phyloP scores from a whole-genome alignment of 2,113 vertebrate species.

The Cynopterus brachyotis region DNA sequence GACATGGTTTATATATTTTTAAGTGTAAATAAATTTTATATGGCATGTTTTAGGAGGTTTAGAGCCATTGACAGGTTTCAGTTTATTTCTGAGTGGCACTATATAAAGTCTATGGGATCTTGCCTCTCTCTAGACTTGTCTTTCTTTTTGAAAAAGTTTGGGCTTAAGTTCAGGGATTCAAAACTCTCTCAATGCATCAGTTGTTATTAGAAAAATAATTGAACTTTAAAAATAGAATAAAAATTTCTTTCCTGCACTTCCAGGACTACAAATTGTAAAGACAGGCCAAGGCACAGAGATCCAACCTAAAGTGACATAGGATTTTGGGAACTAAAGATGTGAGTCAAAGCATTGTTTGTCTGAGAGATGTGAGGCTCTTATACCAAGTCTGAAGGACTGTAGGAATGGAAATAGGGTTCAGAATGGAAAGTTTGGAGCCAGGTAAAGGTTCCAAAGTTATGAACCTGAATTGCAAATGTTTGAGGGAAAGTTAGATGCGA shows the following conservation, averaged over 20 bases:
- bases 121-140: background rate
- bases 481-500: background rate
- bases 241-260: background rate
- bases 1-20: slow-evolving; percentile 52
- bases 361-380: background rate
- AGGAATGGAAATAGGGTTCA: background rate
- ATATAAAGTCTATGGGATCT: background rate
- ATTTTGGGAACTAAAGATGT: background rate
- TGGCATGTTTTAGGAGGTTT: background rate
- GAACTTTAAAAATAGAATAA: slow-evolving; percentile 26
- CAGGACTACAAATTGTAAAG: background rate
- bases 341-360: background rate
- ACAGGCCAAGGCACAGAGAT: background rate
- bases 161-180: slow-evolving; percentile 17
- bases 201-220: background rate
- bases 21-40: slow-evolving; percentile 16
- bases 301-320: background rate
- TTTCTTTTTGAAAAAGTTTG: slow-evolving; percentile 45
- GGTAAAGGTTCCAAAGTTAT: background rate
- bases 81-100: background rate
- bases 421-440: background rate
- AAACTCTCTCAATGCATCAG: background rate
- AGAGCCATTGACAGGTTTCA: background rate
- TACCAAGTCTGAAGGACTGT: background rate
- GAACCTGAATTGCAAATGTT: background rate